phyloP scores from a whole-genome alignment of 2,888 invertebrate genomes.

The Tipula lateralis region DNA sequence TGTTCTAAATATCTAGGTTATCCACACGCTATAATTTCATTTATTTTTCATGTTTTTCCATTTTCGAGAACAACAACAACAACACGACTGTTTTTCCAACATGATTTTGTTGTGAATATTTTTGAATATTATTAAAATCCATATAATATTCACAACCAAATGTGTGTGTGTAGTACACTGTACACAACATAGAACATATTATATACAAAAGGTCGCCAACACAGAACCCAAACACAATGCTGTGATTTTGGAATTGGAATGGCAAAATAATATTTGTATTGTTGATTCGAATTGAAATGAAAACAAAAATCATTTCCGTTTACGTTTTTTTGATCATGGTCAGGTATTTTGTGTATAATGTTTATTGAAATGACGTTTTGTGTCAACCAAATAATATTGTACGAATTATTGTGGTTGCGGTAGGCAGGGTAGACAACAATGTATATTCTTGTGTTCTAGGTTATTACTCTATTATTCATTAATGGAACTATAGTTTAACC shows the following conservation, averaged over 20 bases:
- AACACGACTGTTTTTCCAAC: not conserved
- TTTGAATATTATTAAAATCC: not conserved
- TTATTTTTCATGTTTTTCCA: not conserved
- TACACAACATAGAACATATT: no score
- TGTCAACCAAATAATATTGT: not conserved
- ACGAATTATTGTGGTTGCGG: not conserved
- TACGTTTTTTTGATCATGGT: not conserved
- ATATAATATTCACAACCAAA: not conserved
- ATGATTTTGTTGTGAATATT: not conserved
- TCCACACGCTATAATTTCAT: not conserved
- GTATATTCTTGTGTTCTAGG: not conserved
- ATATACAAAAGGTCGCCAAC: not conserved
- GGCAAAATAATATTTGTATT: not conserved
- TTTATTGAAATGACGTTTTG: not conserved
- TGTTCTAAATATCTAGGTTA: not conserved
- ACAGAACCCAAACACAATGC: not conserved
- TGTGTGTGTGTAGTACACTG: not conserved
- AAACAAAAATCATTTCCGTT: constrained; percentile 9
- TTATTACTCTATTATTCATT: constrained; percentile 1
- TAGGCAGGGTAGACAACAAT: not conserved
- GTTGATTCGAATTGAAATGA: not conserved
- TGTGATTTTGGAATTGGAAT: not conserved
- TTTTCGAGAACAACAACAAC: not conserved
- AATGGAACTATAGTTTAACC: not conserved
- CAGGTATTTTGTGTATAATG: not conserved